Evolutionary conservation across 1,140 invertebrate genomes (phyloP), one percentile per base, ranked within the genome.

Genomic region (Lucilia cuprina): DNA sequence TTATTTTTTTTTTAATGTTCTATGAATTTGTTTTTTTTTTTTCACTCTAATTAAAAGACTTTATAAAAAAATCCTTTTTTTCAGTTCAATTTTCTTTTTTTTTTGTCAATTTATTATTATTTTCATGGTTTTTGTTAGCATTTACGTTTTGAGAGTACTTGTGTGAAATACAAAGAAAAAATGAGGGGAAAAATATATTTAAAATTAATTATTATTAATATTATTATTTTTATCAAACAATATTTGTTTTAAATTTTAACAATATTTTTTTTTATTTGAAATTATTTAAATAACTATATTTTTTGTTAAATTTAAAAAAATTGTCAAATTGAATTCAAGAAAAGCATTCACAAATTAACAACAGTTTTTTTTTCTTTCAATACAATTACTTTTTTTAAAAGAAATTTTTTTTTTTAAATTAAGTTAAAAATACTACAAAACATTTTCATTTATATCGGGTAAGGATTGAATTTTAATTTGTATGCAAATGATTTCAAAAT

Each of bases 401-500:
- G 5, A 49, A 30, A 49, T 1, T n/a, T 65, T 70, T n/a, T 70
- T n/a, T 25, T 70, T 55, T 60, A 60, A 60, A 60, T 60, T 60
- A 60, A 78, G 75, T 41, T 35, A 78, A 80, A 80, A 49, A 78
- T 80, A 80, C 77, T 80, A 80, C 77, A 80, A 9, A 80, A 80
- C 77, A 80, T 80, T 80, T 80, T 60, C 55, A 70, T 70, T 70
- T 19, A 21, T 49, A 80, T 19, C 77, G 41, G 77, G 77, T 80
- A 80, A 80, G 77, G 77, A 80, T 80, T 80, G 77, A 80, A 80
- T 80, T 80, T 80, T 49, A 80, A 80, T 80, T 70, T 80, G 77
- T 80, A 80, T 75, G 41, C 82, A 55, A 84, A 85, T 55, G 50
- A 82, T 82, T 74, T 78, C 34, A 82, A 84, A 86, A 10, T 85